Percentiles rank a stretch among this genome's conserved stretches.
These are phyloP conservation scores for Rhabdomys pumilio DNA, from an alignment of 2,797 vertebrate species.

Conservation along the genomic window DNA sequence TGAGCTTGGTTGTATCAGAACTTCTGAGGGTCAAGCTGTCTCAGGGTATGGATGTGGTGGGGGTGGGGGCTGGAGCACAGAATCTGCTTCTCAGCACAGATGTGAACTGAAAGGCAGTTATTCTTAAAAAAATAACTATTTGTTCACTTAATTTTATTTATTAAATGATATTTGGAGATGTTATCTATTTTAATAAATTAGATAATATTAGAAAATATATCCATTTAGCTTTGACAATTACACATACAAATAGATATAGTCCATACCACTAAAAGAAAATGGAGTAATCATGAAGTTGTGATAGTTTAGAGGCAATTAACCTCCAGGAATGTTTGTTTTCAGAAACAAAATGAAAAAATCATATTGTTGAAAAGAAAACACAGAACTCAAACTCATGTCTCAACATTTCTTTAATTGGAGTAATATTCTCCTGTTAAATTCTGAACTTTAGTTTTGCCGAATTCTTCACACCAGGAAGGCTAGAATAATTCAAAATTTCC, in stretches of 20 bases:
- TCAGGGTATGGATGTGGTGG: too few relatives aligned
- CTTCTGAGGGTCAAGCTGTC: too few relatives aligned
- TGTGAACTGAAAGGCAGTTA: too few relatives aligned
- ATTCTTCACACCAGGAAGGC: background rate
- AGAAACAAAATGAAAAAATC: background rate
- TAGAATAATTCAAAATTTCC: background rate
- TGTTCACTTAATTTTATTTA: background rate
- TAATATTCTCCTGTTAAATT: background rate
- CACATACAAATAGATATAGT: background rate
- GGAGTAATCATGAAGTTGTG: background rate
- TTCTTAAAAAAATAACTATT: background rate
- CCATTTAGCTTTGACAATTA: background rate
- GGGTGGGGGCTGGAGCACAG: too few relatives aligned
- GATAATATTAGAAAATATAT: background rate
- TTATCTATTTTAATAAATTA: background rate
- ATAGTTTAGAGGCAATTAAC: background rate
- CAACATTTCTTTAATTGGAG: background rate
- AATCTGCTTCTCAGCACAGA: too few relatives aligned
- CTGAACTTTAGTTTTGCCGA: background rate
- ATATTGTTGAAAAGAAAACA: background rate
- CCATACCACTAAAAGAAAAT: background rate
- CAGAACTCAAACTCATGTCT: background rate
- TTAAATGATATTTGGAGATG: background rate
- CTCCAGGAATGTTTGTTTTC: background rate
- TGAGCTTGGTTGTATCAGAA: too few relatives aligned